phyloP scores from a whole-genome alignment of 2,888 invertebrate genomes.

The Ichneumon xanthorius region DNA sequence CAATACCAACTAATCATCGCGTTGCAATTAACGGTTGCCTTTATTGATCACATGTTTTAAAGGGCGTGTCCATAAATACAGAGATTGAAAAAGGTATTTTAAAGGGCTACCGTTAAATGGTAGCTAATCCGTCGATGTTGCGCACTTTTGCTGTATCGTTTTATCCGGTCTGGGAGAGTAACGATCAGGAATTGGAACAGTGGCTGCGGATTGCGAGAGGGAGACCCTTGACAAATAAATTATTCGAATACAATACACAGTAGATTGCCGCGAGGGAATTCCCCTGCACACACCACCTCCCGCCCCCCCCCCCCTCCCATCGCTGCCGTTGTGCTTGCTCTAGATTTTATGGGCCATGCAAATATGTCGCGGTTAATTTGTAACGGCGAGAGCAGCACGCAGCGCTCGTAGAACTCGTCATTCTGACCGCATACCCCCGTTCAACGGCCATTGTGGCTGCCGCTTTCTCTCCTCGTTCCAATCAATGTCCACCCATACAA shows the following conservation, averaged over 20 bases:
- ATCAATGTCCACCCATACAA: constrained; percentile 46
- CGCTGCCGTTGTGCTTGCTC: constrained; percentile 8
- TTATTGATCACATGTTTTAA: not conserved
- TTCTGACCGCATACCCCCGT: constrained; percentile 15
- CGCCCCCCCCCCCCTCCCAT: not conserved
- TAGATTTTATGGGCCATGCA: constrained; percentile 68
- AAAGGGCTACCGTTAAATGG: not conserved
- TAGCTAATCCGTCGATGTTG: not conserved
- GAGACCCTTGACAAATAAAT: constrained; percentile 64
- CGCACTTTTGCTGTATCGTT: not conserved
- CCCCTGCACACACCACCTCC: not conserved
- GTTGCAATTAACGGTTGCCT: constrained; percentile 2
- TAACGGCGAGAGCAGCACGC: constrained; percentile 55
- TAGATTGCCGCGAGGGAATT: constrained; percentile 43
- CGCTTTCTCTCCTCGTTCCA: constrained; percentile 16
- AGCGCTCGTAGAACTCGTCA: constrained; percentile 19
- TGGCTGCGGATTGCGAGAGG: not conserved
- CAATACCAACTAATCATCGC: not conserved
- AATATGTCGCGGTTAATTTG: constrained; percentile 75
- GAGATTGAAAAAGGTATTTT: not conserved
- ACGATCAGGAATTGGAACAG: constrained; percentile 48
- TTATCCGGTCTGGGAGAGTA: constrained; percentile 46
- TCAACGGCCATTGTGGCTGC: constrained; percentile 40
- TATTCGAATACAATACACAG: constrained; percentile 62
- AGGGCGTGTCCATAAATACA: not conserved